These are phyloP conservation scores for Apamea anceps DNA, from an alignment of 2,888 invertebrate genomes.

Conservation along the genomic window DNA sequence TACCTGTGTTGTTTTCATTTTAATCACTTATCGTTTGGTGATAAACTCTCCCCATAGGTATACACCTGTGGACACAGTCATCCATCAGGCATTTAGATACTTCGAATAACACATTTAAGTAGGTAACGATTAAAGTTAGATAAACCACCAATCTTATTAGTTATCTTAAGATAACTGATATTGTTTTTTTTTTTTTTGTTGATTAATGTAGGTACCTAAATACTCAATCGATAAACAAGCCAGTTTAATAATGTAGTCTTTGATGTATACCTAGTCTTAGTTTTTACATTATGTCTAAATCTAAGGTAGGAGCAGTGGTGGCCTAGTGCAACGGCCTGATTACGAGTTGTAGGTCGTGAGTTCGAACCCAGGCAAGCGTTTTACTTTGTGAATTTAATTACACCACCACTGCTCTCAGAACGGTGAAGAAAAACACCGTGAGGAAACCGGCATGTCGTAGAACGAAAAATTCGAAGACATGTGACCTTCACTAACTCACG, in stretches of 20 bases:
- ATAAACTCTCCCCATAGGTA: neutral
- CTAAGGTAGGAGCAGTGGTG: no score
- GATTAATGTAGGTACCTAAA: neutral
- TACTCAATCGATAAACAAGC: neutral
- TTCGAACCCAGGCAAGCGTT: neutral
- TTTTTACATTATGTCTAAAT: neutral
- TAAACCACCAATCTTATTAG: neutral
- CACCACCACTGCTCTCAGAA: neutral
- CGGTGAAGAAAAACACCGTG: neutral
- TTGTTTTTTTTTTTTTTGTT: neutral
- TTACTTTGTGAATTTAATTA: neutral
- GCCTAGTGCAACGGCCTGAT: no score
- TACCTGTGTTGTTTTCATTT: constrained; percentile 28
- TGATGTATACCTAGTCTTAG: neutral
- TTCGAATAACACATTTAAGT: neutral
- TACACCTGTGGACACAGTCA: neutral
- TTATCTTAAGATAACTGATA: neutral
- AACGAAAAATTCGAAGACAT: neutral
- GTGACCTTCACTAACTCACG: neutral
- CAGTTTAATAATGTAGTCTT: no score
- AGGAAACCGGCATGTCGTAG: neutral
- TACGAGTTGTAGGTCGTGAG: neutral
- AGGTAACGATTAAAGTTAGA: neutral
- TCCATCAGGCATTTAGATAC: neutral
- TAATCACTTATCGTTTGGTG: neutral